phyloP scores from a whole-genome alignment of 1,140 invertebrate genomes.

The Latrodectus geometricus region DNA sequence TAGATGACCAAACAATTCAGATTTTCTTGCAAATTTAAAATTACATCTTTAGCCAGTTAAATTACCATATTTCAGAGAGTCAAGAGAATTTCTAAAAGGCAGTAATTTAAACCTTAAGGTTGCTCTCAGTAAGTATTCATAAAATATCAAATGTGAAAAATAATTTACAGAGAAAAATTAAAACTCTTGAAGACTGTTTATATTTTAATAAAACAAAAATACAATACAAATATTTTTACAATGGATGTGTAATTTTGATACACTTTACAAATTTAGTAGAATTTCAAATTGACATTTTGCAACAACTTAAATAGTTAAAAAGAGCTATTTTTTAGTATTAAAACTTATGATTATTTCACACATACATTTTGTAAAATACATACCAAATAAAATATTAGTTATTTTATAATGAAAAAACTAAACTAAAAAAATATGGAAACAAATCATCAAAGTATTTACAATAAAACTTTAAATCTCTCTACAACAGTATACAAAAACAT shows the following conservation, averaged over 20 bases:
- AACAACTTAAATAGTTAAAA: neutral
- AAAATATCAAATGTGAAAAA: neutral
- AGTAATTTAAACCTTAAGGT: no score
- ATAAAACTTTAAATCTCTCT: conserved; percentile 56
- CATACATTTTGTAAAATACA: neutral
- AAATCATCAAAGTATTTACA: conserved; percentile 40
- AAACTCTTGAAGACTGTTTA: conserved; percentile 18
- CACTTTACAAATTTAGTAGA: neutral
- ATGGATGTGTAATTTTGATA: neutral
- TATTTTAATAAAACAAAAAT: conserved; percentile 55
- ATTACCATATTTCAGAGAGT: no score
- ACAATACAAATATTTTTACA: conserved; percentile 43
- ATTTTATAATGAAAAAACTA: neutral
- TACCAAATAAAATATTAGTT: neutral
- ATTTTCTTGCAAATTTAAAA: no score
- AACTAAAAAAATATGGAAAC: conserved; percentile 13
- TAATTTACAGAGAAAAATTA: neutral
- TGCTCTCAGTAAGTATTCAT: no score
- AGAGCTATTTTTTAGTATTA: neutral
- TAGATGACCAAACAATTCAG: no score
- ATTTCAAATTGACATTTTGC: neutral
- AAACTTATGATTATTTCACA: neutral
- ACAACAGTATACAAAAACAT: conserved; percentile 54
- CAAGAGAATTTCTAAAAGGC: no score
- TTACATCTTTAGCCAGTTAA: no score